Percentiles rank a stretch among this genome's conserved stretches.
Evolutionary conservation across 23 tunicate genomes (phyloP).

Genomic region (Trididemnum clinides): DNA sequence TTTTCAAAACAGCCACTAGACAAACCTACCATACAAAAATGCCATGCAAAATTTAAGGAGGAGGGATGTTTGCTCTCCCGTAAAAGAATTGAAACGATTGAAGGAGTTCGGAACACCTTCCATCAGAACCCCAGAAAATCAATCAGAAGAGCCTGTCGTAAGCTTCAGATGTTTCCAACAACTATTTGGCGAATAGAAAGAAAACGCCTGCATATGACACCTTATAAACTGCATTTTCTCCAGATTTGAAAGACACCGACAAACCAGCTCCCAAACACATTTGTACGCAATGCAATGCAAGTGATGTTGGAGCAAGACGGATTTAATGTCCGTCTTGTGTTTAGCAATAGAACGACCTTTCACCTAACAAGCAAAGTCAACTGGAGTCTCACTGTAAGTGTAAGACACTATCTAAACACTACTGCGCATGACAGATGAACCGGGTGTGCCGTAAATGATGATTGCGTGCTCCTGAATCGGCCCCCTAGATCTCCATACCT

Average conservation of each 20-base stretch:
- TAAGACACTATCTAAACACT: not conserved
- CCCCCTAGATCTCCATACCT: not conserved
- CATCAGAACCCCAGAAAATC: not conserved
- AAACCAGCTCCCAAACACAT: not conserved
- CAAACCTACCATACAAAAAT: not conserved
- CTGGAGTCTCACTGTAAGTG: not conserved
- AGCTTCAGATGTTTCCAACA: not conserved
- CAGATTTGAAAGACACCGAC: not conserved
- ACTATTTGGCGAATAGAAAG: not conserved
- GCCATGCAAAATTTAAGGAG: not conserved
- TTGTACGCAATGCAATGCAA: too few relatives aligned
- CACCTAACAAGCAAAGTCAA: not conserved
- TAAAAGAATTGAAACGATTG: not conserved
- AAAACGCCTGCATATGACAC: not conserved
- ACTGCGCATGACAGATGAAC: not conserved
- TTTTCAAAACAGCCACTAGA: too few relatives aligned
- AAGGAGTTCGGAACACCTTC: not conserved
- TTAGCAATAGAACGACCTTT: too few relatives aligned
- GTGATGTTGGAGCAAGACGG: not conserved
- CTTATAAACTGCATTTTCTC: not conserved
- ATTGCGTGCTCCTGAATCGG: not conserved
- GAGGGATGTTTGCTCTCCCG: not conserved
- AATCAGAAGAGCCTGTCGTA: not conserved
- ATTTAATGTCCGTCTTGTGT: not conserved
- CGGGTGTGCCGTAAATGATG: not conserved